A percentile compares a stretch with the other conserved stretches of the same genome.
phyloP scores from a whole-genome alignment of 2,797 vertebrate genomes.

The Smutsia gigantea region DNA sequence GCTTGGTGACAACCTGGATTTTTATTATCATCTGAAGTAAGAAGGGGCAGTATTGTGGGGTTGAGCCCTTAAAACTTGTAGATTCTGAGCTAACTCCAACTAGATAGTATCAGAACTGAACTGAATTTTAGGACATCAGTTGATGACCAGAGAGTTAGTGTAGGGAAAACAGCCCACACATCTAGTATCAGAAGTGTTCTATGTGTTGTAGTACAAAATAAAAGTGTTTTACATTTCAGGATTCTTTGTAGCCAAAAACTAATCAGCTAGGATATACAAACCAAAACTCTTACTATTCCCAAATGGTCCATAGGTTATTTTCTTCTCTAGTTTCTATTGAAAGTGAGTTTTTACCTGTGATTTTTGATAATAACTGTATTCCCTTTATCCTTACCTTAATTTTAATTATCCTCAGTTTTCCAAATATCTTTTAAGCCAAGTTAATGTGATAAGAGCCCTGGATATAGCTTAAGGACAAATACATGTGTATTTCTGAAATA shows the following conservation, averaged over 20 bases:
- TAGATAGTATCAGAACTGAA: not conserved
- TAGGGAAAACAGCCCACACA: not conserved
- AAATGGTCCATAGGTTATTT: not conserved
- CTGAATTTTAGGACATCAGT: not conserved
- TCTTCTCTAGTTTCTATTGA: not conserved
- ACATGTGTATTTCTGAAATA: not conserved
- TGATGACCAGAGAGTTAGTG: not conserved
- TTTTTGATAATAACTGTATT: not conserved
- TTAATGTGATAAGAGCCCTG: not conserved
- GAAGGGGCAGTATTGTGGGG: no score
- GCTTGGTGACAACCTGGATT: not conserved
- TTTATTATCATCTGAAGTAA: not conserved
- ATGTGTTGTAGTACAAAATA: not conserved
- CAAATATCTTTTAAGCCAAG: not conserved
- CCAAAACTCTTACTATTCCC: not conserved
- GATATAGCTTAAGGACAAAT: not conserved
- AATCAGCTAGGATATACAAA: not conserved
- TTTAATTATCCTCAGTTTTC: not conserved
- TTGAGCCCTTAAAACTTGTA: not conserved
- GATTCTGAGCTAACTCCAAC: not conserved
- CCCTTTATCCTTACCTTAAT: not conserved
- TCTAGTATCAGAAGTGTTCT: not conserved
- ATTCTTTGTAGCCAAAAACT: not conserved
- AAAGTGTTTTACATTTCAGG: not conserved
- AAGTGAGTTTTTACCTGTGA: not conserved